These are phyloP conservation scores for Colossoma macropomum DNA, from an alignment of 2,113 vertebrate species.

Conservation along the genomic window DNA sequence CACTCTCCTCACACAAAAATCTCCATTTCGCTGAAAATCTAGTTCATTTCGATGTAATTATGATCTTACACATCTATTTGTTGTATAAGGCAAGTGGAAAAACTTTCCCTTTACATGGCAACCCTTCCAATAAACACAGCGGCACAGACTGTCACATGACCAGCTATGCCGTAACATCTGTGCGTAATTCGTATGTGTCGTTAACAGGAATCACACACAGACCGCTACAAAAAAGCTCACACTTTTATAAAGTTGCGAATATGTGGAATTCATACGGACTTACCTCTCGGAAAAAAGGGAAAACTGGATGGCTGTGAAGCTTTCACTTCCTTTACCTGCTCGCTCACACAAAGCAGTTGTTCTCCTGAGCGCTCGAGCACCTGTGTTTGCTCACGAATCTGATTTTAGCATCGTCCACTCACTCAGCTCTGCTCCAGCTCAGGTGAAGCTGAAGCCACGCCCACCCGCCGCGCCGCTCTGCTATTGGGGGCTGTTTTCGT, in stretches of 20 bases:
- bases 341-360: slow-evolving; percentile 7
- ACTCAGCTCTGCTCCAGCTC: slow-evolving; percentile 12
- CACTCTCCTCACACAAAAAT: neutral
- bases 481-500: slow-evolving; percentile 39
- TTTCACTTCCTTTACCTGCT: neutral
- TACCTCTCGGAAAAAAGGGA: neutral
- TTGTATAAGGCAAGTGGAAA: neutral
- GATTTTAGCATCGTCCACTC: slow-evolving; percentile 43
- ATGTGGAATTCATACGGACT: neutral
- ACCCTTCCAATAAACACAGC: neutral
- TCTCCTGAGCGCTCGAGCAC: slow-evolving; percentile 25
- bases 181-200: neutral
- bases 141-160: neutral
- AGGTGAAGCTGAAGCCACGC: slow-evolving; percentile 45
- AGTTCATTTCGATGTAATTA: too few species aligned
- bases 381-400: slow-evolving; percentile 49
- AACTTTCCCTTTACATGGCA: neutral
- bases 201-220: neutral
- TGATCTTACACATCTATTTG: neutral
- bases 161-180: neutral
- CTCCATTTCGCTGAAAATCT: too few species aligned
- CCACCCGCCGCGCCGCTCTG: neutral
- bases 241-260: neutral
- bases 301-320: neutral
- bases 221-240: neutral